Percentiles rank a stretch among this genome's conserved stretches.
Conservation (phyloP, 64 coral and sea anemone species). For the Actinia equina region DNA sequence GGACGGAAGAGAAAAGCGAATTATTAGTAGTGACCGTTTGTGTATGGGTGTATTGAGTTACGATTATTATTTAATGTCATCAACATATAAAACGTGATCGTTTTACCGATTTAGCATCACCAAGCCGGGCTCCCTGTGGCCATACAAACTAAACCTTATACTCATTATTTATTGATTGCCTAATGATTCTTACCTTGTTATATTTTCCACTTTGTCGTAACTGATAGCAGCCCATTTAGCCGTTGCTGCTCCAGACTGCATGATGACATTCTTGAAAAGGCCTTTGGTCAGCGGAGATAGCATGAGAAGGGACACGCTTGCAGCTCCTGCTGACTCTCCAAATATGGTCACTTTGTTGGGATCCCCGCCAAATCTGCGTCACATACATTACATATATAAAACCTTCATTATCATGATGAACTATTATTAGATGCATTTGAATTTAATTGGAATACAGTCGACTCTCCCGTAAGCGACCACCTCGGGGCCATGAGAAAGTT, state of each 20-base stretch:
- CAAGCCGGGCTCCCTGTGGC: too few species aligned
- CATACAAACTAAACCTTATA: too few species aligned
- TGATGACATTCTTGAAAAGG: conserved; percentile 29
- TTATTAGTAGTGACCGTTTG: too few species aligned
- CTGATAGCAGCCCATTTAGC: conserved; percentile 41
- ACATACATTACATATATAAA: background rate
- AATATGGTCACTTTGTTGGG: conserved; percentile 50
- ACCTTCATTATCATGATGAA: too few species aligned
- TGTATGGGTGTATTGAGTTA: too few species aligned
- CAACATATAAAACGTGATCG: too few species aligned
- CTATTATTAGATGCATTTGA: too few species aligned
- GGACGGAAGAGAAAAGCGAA: too few species aligned
- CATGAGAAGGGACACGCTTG: conserved; percentile 47
- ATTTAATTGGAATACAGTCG: background rate
- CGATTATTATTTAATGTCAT: too few species aligned
- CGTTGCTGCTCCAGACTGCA: conserved; percentile 34
- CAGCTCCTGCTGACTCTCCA: conserved; percentile 34
- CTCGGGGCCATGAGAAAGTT: conserved; percentile 33
- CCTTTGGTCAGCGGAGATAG: conserved; percentile 46
- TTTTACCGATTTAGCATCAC: too few species aligned
- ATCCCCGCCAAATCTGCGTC: conserved; percentile 40
- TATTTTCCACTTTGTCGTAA: background rate
- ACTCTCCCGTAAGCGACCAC: background rate
- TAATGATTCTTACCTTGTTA: conserved; percentile 34
- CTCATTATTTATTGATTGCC: background rate